A percentile compares a stretch with the other conserved stretches of the same genome.
Conservation (phyloP, 2,888 invertebrate species). For the Drosophila anomalipes region DNA sequence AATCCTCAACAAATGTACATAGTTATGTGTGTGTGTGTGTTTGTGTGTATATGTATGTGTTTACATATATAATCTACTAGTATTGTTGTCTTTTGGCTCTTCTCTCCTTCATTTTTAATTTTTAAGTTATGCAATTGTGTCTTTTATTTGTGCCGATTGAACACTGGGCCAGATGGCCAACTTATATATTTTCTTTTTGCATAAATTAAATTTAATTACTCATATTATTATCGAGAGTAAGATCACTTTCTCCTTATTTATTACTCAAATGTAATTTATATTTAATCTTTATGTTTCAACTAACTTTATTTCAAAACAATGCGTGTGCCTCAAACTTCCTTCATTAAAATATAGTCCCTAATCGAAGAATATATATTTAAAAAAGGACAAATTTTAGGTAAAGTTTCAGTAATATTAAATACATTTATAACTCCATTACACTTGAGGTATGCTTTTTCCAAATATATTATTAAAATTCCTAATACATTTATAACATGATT, state of each 20-base stretch:
- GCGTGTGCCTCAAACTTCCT: neutral
- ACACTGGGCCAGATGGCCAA: neutral
- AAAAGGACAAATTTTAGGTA: neutral
- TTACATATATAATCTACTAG: neutral
- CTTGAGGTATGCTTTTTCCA: neutral
- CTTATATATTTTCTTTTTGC: neutral
- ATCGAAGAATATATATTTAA: neutral
- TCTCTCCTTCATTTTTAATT: constrained; percentile 8
- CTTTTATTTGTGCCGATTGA: constrained; percentile 5
- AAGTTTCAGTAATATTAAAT: neutral
- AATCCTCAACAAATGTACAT: constrained; percentile 44
- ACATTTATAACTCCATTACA: neutral
- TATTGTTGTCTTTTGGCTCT: constrained; percentile 32
- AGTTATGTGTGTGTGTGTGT: neutral
- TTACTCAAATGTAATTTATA: neutral
- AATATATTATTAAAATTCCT: neutral
- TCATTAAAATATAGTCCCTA: neutral
- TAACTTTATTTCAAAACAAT: neutral
- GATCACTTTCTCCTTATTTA: neutral
- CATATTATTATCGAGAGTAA: neutral
- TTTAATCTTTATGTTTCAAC: neutral
- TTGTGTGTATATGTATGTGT: constrained; percentile 28
- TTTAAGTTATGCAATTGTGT: constrained; percentile 54
- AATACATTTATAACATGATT: neutral
- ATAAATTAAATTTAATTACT: neutral